phyloP scores from a whole-genome alignment of 2,888 invertebrate genomes.

The Nesidiocoris tenuis region DNA sequence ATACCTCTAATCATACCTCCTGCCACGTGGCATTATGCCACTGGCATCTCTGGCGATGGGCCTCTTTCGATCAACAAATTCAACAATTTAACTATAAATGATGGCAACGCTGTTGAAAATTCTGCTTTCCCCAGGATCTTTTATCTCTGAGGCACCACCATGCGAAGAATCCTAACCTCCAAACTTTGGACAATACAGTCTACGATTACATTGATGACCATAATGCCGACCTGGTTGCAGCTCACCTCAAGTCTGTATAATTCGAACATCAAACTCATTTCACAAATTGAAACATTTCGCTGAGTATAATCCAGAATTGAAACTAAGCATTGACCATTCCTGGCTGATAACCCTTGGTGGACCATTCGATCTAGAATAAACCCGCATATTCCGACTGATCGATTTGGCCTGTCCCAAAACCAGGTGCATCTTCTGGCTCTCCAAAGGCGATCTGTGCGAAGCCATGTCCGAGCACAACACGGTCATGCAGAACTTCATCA shows the following conservation, averaged over 20 bases:
- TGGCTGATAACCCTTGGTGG: too few relatives aligned
- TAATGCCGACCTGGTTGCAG: constrained; percentile 71
- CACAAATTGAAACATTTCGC: too few relatives aligned
- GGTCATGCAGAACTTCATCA: constrained; percentile 75
- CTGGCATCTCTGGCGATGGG: too few relatives aligned
- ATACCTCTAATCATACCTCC: too few relatives aligned
- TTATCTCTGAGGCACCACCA: constrained; percentile 45
- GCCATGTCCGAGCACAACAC: constrained; percentile 78
- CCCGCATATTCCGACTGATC: too few relatives aligned
- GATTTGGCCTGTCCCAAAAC: background rate
- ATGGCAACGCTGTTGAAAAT: too few relatives aligned
- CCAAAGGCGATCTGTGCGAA: constrained; percentile 57
- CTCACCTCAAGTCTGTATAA: constrained; percentile 62
- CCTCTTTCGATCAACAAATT: too few relatives aligned
- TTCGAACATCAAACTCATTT: background rate
- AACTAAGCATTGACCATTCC: too few relatives aligned
- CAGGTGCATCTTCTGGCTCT: constrained; percentile 60
- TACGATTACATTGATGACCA: constrained; percentile 67
- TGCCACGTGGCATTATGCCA: too few relatives aligned
- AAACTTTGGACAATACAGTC: constrained; percentile 42
- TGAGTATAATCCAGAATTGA: too few relatives aligned
- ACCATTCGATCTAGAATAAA: too few relatives aligned
- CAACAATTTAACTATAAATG: too few relatives aligned
- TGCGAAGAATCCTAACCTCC: constrained; percentile 43
- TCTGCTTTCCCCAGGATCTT: constrained; percentile 39